Evolutionary conservation across 2,888 invertebrate genomes (phyloP).

Genomic region (Eilema griseolum): DNA sequence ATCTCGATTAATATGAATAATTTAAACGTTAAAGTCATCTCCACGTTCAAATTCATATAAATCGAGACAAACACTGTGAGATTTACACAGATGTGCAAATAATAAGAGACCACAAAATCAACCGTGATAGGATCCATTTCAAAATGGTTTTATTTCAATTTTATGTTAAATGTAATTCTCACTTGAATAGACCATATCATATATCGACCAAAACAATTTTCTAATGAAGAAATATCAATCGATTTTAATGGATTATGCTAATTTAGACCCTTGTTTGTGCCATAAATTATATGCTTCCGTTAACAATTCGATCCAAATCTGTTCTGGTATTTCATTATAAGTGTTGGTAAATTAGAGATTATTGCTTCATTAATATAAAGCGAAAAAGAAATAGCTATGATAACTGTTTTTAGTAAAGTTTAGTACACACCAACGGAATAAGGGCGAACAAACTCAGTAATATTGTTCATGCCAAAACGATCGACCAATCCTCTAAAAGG

Average conservation of each 20-base stretch:
- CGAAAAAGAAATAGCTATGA: not conserved
- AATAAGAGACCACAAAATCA: too few relatives aligned
- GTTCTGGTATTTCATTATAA: slow-evolving; percentile 19
- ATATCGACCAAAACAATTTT: slow-evolving; percentile 12
- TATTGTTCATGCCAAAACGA: too few relatives aligned
- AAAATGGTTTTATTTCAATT: not conserved
- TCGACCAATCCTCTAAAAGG: not conserved
- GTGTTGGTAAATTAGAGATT: slow-evolving; percentile 19
- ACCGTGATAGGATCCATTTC: too few relatives aligned
- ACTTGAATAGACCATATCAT: slow-evolving; percentile 15
- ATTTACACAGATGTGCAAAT: too few relatives aligned
- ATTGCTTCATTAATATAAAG: slow-evolving; percentile 18
- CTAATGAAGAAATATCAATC: slow-evolving; percentile 25
- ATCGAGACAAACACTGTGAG: too few relatives aligned
- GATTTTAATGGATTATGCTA: slow-evolving; percentile 39
- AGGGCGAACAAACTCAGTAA: not conserved
- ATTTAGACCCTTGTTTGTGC: slow-evolving; percentile 25
- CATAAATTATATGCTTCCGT: slow-evolving; percentile 34
- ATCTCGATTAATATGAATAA: too few relatives aligned
- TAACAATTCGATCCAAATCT: slow-evolving; percentile 23
- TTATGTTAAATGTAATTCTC: not conserved
- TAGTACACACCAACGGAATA: not conserved
- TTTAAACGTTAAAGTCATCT: too few relatives aligned
- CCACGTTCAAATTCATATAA: too few relatives aligned
- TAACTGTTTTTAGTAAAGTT: not conserved